These are phyloP conservation scores for Xerus rutilus DNA, from an alignment of 2,797 vertebrate species.

Conservation along the genomic window DNA sequence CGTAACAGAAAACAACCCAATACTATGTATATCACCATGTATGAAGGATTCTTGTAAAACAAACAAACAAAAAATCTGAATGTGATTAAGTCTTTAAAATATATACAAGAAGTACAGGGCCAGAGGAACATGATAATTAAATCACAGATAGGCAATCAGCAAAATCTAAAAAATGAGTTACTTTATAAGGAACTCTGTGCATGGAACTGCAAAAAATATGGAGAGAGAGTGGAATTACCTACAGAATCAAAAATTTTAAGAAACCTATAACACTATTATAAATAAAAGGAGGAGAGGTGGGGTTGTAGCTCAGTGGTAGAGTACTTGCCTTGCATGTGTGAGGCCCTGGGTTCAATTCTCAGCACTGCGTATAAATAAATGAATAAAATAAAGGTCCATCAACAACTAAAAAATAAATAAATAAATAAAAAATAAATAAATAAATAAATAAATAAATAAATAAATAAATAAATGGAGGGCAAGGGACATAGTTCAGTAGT, in stretches of 20 bases:
- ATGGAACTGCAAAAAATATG: neutral
- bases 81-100: neutral
- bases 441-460: no score
- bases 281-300: no score
- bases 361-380: no score
- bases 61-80: neutral
- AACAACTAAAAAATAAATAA: no score
- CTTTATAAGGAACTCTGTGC: neutral
- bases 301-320: no score
- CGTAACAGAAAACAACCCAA: constrained; percentile 13
- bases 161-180: neutral
- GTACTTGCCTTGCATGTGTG: no score
- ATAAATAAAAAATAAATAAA: no score
- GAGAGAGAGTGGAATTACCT: neutral
- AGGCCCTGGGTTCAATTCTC: no score
- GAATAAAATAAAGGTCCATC: no score
- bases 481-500: no score
- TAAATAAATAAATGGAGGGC: no score
- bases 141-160: neutral
- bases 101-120: constrained; percentile 5
- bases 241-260: neutral
- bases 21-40: neutral
- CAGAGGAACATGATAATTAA: neutral
- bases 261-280: neutral
- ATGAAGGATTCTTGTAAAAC: neutral